Conservation (phyloP, 2,113 vertebrate genomes). For the Myrmecobius fasciatus region DNA sequence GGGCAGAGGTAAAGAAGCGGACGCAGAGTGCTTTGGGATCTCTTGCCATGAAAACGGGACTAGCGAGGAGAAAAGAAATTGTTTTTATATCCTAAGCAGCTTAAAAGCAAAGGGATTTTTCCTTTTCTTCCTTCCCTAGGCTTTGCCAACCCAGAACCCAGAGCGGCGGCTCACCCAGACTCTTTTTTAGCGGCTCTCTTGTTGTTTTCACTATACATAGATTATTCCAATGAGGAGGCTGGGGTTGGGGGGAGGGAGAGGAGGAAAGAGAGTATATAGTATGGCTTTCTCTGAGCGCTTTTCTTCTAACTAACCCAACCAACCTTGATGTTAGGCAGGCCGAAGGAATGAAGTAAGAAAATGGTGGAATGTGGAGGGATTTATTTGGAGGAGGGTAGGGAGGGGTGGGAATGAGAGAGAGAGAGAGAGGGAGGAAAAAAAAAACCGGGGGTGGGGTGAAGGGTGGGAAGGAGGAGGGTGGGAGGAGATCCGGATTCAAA, state of each 20-base stretch:
- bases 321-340: slow-evolving; percentile 59
- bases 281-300: slow-evolving; percentile 78
- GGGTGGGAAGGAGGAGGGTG: slow-evolving; percentile 63
- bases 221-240: slow-evolving; percentile 66
- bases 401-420: slow-evolving; percentile 60
- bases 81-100: slow-evolving; percentile 65
- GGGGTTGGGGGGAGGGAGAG: slow-evolving; percentile 29
- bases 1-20: neutral
- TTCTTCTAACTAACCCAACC: slow-evolving; percentile 80
- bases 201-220: slow-evolving; percentile 71
- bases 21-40: slow-evolving; percentile 50
- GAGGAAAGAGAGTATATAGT: slow-evolving; percentile 60
- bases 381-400: slow-evolving; percentile 66
- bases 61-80: slow-evolving; percentile 62
- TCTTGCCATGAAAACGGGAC: slow-evolving; percentile 48
- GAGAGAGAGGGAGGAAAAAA: slow-evolving; percentile 68
- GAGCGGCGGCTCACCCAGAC: slow-evolving; percentile 69
- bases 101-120: slow-evolving; percentile 65
- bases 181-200: slow-evolving; percentile 71
- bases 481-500: slow-evolving; percentile 82
- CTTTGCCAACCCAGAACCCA: slow-evolving; percentile 71
- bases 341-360: slow-evolving; percentile 85
- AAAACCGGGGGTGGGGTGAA: slow-evolving; percentile 46
- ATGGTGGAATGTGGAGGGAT: slow-evolving; percentile 86
- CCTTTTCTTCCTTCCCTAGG: slow-evolving; percentile 73